These are phyloP conservation scores for Megalonaias nervosa DNA, from an alignment of 1,140 invertebrate genomes.

Conservation along the genomic window DNA sequence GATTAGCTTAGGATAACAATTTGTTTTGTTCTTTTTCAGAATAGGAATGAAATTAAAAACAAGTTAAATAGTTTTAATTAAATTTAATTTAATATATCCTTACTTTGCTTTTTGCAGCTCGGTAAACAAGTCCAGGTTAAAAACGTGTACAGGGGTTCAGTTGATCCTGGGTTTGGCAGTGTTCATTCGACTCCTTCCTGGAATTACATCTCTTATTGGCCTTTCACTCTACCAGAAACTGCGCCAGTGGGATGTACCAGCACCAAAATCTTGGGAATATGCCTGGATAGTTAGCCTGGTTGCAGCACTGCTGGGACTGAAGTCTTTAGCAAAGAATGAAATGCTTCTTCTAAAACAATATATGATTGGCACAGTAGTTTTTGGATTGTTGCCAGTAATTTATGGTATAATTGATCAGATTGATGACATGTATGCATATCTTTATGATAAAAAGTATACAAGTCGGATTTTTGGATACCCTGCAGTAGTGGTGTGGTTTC, in stretches of 20 bases:
- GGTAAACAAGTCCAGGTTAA: constrained; percentile 55
- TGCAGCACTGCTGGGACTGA: constrained; percentile 88
- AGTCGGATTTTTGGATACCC: constrained; percentile 79
- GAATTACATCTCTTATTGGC: constrained; percentile 47
- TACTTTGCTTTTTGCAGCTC: constrained; percentile 47
- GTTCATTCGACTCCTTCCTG: constrained; percentile 52
- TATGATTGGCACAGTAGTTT: constrained; percentile 83
- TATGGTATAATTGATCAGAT: constrained; percentile 88
- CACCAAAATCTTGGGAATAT: constrained; percentile 85
- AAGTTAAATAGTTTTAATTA: not conserved
- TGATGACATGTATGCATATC: constrained; percentile 86
- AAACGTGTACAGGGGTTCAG: constrained; percentile 44
- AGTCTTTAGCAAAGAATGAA: constrained; percentile 88
- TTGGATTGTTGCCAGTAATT: constrained; percentile 86
- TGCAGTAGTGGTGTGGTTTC: constrained; percentile 94
- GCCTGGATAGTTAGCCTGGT: constrained; percentile 91
- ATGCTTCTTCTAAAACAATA: constrained; percentile 85
- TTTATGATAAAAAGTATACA: constrained; percentile 79
- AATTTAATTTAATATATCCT: not conserved
- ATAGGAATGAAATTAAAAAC: not conserved
- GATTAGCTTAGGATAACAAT: too few species aligned
- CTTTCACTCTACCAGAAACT: constrained; percentile 43
- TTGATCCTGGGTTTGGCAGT: constrained; percentile 48
- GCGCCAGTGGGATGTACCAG: constrained; percentile 52
- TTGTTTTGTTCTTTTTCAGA: too few species aligned